Evolutionary conservation across 2,797 vertebrate genomes (phyloP), one percentile per base, ranked within the genome.

Genomic region (Gadopsis marmoratus): DNA sequence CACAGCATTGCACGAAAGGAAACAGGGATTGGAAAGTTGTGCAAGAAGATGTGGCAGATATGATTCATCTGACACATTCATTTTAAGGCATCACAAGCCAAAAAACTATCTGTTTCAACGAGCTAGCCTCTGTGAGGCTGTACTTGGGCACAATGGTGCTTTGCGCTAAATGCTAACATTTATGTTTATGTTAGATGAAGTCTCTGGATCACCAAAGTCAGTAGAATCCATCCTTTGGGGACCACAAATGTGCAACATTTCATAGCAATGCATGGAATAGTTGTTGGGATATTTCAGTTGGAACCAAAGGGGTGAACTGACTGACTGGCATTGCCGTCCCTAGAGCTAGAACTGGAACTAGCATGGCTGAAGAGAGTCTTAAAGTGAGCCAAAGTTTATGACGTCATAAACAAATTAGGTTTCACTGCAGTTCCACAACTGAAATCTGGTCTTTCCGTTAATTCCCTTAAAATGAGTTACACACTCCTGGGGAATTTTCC

Each of bases 321-420:
- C 41, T 6, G 14, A 53, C 51, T 56, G 69, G 51, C 65, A 37
- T 63, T 47, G 21, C n/a, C 26, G 17, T 73, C 13, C 43, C 33
- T 9, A 7, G 10, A 47, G 16, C n/a, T 29, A 9, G 14, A 61
- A 58, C 17, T 29, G 10, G 14, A 61, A 58, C 41, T 29, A 43
- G 16, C 47, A 29, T n/a, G 54, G 35, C 48, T 39, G n/a, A 60
- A 71, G 51, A 60, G 31, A 45, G 12, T 41, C 33, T 56, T 35
- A 6, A 47, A 74, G 45, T 66, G n/a, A 77, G 37, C 51, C 53
- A 71, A 45, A 66, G 56, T 69, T 84, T 66, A 56, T 50, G 39
- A 82, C 54, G 73, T 78, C 67, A 78, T 62, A 61, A 61, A 67
- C 72, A 76, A 76, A 60, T 74, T 70, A 71, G 62, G 51, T 53